Conservation (phyloP, 2,888 invertebrate species). For the Punctoribates punctum region DNA sequence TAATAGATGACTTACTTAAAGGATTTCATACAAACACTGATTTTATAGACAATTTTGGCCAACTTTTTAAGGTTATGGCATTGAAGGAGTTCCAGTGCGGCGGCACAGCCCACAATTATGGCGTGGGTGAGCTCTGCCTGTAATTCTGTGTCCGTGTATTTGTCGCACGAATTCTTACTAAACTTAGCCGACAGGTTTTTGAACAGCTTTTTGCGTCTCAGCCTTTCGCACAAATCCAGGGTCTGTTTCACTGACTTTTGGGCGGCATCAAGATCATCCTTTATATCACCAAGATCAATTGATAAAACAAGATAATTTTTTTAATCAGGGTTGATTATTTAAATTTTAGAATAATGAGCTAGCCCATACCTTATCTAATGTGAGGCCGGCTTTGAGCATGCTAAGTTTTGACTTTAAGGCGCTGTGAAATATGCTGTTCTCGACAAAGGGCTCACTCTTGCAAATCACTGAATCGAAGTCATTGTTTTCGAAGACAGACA, state of each 20-base stretch:
- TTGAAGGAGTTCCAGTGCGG: constrained; percentile 27
- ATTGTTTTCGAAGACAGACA: constrained; percentile 33
- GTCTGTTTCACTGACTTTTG: constrained; percentile 14
- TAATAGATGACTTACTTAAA: constrained; percentile 21
- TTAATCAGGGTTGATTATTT: neutral
- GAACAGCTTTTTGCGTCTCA: constrained; percentile 33
- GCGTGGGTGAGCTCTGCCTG: constrained; percentile 41
- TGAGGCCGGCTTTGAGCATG: constrained; percentile 37
- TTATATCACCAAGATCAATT: neutral
- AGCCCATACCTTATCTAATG: constrained; percentile 34
- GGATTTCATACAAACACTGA: constrained; percentile 35
- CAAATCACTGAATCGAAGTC: constrained; percentile 37
- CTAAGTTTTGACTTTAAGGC: constrained; percentile 27
- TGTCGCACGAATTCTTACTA: constrained; percentile 36
- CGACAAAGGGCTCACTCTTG: constrained; percentile 4
- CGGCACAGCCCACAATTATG: constrained; percentile 33
- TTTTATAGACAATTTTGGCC: constrained; percentile 40
- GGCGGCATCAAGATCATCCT: constrained; percentile 31
- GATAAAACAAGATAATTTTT: neutral
- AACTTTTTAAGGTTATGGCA: constrained; percentile 41
- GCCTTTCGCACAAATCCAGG: constrained; percentile 28
- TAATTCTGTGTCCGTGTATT: constrained; percentile 36
- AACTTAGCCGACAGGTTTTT: constrained; percentile 14
- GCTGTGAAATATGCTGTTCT: constrained; percentile 39
- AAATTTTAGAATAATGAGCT: neutral